Evolutionary conservation across 2,888 invertebrate species (phyloP).

Genomic region (Ormyrus pomaceus): DNA sequence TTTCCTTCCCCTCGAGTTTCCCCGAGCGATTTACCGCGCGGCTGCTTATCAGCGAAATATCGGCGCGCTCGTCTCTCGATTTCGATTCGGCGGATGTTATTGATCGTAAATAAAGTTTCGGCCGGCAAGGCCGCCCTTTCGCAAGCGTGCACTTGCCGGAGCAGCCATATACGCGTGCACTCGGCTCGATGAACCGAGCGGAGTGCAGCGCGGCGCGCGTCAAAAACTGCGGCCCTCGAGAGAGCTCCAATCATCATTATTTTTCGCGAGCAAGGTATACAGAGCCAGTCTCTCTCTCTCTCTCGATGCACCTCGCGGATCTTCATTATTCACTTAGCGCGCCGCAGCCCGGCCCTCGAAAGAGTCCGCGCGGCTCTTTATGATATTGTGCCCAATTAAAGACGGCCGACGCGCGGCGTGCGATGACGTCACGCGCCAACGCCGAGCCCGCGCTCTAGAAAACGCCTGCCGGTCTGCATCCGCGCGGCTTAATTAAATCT

Average conservation of each 20-base stretch:
- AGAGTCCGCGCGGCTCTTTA: constrained; percentile 41
- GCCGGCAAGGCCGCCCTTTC: too few species aligned
- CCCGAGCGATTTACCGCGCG: too few species aligned
- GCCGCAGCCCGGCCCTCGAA: constrained; percentile 9
- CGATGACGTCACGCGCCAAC: neutral
- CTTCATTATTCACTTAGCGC: constrained; percentile 21
- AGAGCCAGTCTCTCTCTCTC: neutral
- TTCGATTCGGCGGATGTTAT: too few species aligned
- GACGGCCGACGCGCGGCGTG: neutral
- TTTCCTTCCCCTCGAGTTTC: too few species aligned
- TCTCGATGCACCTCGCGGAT: neutral
- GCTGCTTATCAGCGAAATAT: too few species aligned
- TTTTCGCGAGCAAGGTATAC: too few species aligned
- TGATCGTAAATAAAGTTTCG: too few species aligned
- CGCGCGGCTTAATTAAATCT: too few species aligned
- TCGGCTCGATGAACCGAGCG: neutral
- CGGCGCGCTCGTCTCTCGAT: too few species aligned
- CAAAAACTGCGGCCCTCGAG: neutral
- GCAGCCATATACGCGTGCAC: neutral
- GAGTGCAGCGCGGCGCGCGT: neutral
- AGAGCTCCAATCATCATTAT: neutral
- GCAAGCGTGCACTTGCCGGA: too few species aligned
- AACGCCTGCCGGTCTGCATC: neutral
- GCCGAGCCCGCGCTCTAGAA: neutral
- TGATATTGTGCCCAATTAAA: constrained; percentile 54